These are phyloP conservation scores for Callocephalon fimbriatum DNA, from an alignment of 2,113 vertebrate genomes.

Conservation along the genomic window DNA sequence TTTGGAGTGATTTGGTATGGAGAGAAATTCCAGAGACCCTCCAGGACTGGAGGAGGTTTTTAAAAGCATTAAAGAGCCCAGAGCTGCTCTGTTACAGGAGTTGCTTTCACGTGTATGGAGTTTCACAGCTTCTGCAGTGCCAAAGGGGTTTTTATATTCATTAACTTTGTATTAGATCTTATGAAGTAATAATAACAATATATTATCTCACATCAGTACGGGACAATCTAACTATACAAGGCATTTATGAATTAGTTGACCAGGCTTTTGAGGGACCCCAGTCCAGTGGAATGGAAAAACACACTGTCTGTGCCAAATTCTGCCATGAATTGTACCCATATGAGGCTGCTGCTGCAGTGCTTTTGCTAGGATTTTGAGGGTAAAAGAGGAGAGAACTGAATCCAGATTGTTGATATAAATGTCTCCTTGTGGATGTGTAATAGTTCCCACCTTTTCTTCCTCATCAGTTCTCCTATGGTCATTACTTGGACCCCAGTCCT, in stretches of 20 bases:
- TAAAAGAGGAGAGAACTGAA: neutral
- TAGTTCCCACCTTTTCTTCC: neutral
- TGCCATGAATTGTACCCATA: neutral
- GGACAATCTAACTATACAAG: neutral
- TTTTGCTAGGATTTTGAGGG: neutral
- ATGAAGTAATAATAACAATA: neutral
- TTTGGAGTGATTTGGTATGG: neutral
- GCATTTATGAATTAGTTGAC: neutral
- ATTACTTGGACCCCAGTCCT: neutral
- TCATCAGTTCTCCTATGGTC: neutral
- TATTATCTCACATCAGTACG: neutral
- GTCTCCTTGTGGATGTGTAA: neutral
- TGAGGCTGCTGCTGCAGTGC: neutral
- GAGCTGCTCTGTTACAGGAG: neutral
- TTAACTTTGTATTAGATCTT: conserved; percentile 5
- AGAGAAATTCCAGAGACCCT: conserved; percentile 5
- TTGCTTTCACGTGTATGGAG: neutral
- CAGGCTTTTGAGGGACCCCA: neutral
- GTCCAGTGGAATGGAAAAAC: neutral
- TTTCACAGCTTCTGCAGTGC: neutral
- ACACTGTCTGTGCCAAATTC: neutral
- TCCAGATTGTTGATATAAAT: neutral
- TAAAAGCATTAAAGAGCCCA: neutral
- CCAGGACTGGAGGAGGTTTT: neutral
- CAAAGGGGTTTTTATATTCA: neutral